Evolutionary conservation across 2,797 vertebrate species (phyloP).

Genomic region (Melopsittacus undulatus): DNA sequence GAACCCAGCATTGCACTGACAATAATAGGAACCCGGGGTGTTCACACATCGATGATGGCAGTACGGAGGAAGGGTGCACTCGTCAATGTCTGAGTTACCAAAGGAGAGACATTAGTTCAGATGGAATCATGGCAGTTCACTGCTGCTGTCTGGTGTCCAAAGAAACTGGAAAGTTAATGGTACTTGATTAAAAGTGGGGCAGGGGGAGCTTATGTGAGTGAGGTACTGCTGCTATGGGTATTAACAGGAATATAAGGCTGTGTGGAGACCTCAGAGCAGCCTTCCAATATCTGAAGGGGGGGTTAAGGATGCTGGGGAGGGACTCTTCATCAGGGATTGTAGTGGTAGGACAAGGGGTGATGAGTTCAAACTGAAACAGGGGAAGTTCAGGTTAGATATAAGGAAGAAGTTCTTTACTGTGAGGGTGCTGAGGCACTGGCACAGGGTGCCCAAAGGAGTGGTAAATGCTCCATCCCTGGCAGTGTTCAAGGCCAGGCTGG

Average conservation of each 20-base stretch:
- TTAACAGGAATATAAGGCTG: not conserved
- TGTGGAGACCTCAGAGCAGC: not conserved
- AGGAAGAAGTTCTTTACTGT: not conserved
- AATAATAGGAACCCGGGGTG: constrained; percentile 91
- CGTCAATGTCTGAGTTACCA: constrained; percentile 85
- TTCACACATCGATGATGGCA: constrained; percentile 96
- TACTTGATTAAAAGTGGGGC: not conserved
- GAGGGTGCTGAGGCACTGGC: not conserved
- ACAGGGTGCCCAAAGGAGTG: not conserved
- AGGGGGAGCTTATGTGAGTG: not conserved
- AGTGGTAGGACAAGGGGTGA: not conserved
- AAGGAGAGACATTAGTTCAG: not conserved
- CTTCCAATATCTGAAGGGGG: not conserved
- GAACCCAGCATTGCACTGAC: constrained; percentile 92
- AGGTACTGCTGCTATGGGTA: not conserved
- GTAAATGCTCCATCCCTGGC: not conserved
- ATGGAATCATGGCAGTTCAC: not conserved
- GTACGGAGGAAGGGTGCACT: constrained; percentile 87
- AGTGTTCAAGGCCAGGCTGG: not conserved
- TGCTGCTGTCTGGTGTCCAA: not conserved
- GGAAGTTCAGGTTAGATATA: not conserved
- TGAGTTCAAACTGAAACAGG: not conserved
- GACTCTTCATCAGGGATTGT: not conserved
- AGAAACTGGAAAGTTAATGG: not conserved
- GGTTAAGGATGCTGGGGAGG: not conserved